Evolutionary conservation across 2,797 vertebrate genomes (phyloP).

Genomic region (Chloroceryle amazona): DNA sequence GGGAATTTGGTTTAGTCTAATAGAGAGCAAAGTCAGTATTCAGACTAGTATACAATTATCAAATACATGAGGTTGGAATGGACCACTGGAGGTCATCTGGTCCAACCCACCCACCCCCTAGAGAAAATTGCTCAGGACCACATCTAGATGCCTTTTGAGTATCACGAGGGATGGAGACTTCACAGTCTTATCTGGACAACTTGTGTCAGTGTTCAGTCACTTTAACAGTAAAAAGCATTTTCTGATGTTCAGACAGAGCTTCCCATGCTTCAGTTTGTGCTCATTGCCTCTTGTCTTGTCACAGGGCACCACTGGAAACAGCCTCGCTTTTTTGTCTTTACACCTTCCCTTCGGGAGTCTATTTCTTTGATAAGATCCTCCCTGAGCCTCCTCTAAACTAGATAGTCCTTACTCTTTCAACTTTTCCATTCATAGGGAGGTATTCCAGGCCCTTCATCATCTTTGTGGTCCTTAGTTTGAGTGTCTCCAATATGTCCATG

Average conservation of each 20-base stretch:
- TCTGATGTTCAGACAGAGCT: neutral
- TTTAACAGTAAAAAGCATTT: neutral
- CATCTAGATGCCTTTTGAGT: neutral
- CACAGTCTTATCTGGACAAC: neutral
- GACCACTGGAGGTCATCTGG: neutral
- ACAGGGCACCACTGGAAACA: neutral
- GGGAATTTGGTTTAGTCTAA: neutral
- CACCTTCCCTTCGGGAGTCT: neutral
- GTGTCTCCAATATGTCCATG: neutral
- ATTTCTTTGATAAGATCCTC: fast-evolving
- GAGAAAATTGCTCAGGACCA: neutral
- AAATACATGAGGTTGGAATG: fast-evolving
- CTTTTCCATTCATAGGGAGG: neutral
- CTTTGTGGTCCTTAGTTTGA: neutral
- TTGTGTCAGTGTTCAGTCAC: neutral
- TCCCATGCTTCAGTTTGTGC: neutral
- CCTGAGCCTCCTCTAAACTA: neutral
- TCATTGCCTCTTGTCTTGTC: neutral
- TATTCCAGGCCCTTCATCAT: neutral
- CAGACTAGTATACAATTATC: neutral
- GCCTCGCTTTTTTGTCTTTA: neutral
- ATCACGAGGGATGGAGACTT: neutral
- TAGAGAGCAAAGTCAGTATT: neutral
- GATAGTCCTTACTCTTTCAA: neutral
- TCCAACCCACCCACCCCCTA: fast-evolving